Evolutionary conservation across 1,140 invertebrate genomes (phyloP).

Genomic region (Ceratosolen fusciceps): DNA sequence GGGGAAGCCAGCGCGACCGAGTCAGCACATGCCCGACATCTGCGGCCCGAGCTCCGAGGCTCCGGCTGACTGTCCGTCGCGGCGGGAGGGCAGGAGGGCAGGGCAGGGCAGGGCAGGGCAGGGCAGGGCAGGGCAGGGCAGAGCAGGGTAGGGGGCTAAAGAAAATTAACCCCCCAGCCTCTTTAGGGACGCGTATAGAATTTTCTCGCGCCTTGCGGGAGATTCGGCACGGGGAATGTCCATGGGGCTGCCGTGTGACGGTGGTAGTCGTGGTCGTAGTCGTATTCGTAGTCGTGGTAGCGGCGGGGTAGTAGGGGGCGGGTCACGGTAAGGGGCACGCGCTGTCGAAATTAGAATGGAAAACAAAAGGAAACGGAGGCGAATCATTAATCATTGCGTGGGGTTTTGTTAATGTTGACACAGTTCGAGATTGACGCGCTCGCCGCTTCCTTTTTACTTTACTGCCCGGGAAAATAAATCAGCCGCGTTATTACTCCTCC

Average conservation of each 20-base stretch:
- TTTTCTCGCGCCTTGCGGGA: neutral
- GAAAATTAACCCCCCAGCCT: neutral
- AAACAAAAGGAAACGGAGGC: slow-evolving; percentile 8
- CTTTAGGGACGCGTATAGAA: neutral
- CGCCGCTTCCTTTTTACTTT: slow-evolving; percentile 31
- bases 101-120: too few relatives aligned
- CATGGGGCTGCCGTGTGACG: too few relatives aligned
- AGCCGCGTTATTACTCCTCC: slow-evolving; percentile 31
- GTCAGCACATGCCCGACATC: too few relatives aligned
- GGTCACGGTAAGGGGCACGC: neutral
- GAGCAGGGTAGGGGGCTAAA: too few relatives aligned
- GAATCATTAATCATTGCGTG: slow-evolving; percentile 27
- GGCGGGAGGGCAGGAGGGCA: too few relatives aligned
- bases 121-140: too few relatives aligned
- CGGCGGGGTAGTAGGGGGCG: too few relatives aligned
- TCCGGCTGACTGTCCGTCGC: too few relatives aligned
- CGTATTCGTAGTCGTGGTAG: too few relatives aligned
- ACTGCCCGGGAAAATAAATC: slow-evolving; percentile 38
- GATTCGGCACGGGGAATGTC: neutral
- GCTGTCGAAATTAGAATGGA: slow-evolving; percentile 24
- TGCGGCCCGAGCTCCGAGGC: too few relatives aligned
- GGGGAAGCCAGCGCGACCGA: too few relatives aligned
- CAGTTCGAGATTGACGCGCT: slow-evolving; percentile 38
- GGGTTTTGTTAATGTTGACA: slow-evolving; percentile 45
- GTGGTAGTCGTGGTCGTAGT: too few relatives aligned